Conservation (phyloP, 2,888 invertebrate species). For the Leptopilina myrica region DNA sequence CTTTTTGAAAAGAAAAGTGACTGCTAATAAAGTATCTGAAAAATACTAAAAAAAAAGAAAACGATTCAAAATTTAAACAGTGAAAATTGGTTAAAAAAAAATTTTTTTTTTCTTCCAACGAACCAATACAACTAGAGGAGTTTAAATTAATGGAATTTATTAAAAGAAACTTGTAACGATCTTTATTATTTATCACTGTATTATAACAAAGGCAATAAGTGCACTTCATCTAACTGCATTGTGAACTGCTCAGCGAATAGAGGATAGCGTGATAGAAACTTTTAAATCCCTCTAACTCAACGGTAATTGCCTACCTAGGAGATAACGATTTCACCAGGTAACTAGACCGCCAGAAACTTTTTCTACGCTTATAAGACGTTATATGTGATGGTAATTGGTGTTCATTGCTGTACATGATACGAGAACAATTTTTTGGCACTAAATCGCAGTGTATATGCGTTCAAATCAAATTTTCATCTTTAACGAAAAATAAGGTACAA, state of each 20-base stretch:
- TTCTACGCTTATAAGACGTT: conserved; percentile 34
- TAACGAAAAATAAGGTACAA: too few species aligned
- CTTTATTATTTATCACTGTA: neutral
- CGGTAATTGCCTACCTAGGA: conserved; percentile 33
- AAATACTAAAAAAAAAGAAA: too few species aligned
- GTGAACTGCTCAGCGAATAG: conserved; percentile 22
- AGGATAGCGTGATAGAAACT: conserved; percentile 35
- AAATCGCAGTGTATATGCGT: neutral
- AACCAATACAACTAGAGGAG: neutral
- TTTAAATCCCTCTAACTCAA: conserved; percentile 36
- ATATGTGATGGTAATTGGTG: conserved; percentile 9
- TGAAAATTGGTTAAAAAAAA: too few species aligned
- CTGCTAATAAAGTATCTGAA: too few species aligned
- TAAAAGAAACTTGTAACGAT: conserved; percentile 14
- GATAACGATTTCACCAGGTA: conserved; percentile 38
- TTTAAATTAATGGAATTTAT: conserved; percentile 12
- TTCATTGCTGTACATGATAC: neutral
- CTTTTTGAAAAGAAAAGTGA: too few species aligned
- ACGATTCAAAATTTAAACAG: too few species aligned
- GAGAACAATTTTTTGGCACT: neutral
- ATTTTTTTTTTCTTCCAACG: too few species aligned
- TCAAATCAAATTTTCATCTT: neutral
- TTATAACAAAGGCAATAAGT: conserved; percentile 23
- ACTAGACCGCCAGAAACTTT: conserved; percentile 36
- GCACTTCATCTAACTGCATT: conserved; percentile 21